Conservation (phyloP, 1,140 invertebrate genomes). For the Caenorhabditis remanei region DNA sequence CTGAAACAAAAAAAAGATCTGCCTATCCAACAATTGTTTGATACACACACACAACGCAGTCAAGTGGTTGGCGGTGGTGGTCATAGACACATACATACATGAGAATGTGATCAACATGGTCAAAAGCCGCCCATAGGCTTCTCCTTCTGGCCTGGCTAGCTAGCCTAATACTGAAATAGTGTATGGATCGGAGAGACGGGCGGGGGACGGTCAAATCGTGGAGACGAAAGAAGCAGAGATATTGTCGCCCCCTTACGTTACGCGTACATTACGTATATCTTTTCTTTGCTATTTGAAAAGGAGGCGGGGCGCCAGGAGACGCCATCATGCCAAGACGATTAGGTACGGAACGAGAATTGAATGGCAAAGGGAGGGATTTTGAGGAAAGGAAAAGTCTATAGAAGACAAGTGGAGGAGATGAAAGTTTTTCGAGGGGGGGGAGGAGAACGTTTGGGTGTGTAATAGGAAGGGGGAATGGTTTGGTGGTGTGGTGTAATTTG, state of each 20-base stretch:
- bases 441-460: no score
- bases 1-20: background rate
- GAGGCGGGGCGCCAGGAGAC: background rate
- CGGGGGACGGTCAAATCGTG: background rate
- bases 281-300: background rate
- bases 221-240: background rate
- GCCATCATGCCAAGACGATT: constrained; percentile 16
- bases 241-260: constrained; percentile 24
- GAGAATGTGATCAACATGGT: constrained; percentile 55
- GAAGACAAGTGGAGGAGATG: no score
- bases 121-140: constrained; percentile 25
- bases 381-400: background rate
- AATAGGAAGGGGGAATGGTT: no score
- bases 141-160: background rate
- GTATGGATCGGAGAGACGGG: background rate
- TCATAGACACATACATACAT: constrained; percentile 51
- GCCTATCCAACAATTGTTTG: background rate
- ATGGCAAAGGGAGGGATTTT: background rate
- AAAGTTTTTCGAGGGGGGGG: no score
- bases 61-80: constrained; percentile 23
- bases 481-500: no score
- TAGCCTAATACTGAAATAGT: background rate
- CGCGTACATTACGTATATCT: constrained; percentile 39
- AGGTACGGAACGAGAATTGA: constrained; percentile 42
- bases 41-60: background rate